These are phyloP conservation scores for Rallus limicola DNA, from an alignment of 2,113 vertebrate species.

Conservation along the genomic window DNA sequence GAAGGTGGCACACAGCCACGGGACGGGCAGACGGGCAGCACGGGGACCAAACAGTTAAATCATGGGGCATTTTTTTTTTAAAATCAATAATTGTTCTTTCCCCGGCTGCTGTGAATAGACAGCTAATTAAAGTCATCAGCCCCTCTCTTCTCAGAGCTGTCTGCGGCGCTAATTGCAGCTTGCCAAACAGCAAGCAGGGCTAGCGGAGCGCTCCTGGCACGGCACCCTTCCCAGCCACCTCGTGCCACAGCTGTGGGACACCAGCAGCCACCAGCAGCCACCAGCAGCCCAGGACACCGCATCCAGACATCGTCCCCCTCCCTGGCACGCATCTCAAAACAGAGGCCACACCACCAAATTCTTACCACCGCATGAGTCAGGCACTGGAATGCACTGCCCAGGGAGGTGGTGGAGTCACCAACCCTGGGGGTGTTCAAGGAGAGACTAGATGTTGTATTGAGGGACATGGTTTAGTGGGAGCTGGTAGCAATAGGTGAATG, in stretches of 20 bases:
- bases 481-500: no score
- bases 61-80: neutral
- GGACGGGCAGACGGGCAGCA: neutral
- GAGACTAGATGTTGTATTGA: no score
- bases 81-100: neutral
- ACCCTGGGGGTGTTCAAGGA: no score
- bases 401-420: no score
- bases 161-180: neutral
- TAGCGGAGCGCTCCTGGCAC: neutral
- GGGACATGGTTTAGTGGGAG: no score
- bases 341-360: no score
- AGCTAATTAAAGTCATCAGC: neutral
- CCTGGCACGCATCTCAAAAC: neutral
- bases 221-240: neutral
- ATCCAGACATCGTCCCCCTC: neutral
- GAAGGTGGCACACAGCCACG: rapidly evolving
- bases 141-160: neutral
- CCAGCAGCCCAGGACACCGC: no score
- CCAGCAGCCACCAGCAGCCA: neutral
- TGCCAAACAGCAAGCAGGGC: neutral
- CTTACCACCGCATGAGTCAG: no score
- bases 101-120: neutral
- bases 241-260: rapidly evolving
- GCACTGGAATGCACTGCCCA: no score
- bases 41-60: neutral